Conservation (phyloP, 2,888 invertebrate species). For the Latrodectus elegans region DNA sequence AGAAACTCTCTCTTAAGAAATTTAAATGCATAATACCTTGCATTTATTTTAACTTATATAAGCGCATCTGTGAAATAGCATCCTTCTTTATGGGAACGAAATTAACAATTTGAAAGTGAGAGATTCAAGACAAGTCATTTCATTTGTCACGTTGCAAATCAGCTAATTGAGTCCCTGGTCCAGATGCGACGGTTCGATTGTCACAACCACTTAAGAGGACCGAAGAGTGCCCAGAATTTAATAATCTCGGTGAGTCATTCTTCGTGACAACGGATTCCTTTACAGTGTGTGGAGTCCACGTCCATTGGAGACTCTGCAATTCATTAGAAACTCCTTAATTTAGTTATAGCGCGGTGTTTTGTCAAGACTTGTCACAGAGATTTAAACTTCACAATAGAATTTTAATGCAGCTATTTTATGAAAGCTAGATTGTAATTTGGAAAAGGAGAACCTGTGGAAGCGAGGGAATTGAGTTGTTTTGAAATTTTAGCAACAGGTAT, state of each 20-base stretch:
- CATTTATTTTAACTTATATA: too few relatives aligned
- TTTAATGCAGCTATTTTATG: not conserved
- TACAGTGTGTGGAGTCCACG: not conserved
- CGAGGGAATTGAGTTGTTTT: not conserved
- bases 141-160: constrained; percentile 50
- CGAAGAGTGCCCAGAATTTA: constrained; percentile 53
- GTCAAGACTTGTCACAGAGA: not conserved
- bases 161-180: constrained; percentile 54
- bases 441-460: not conserved
- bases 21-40: too few relatives aligned
- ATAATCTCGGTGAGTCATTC: constrained; percentile 34
- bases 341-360: constrained; percentile 38
- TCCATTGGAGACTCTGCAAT: constrained; percentile 4
- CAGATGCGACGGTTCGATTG: constrained; percentile 54
- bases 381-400: not conserved
- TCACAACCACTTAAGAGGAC: constrained; percentile 33
- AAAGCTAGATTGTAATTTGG: not conserved
- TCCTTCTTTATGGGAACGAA: not conserved
- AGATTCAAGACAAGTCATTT: constrained; percentile 5
- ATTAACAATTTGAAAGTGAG: not conserved
- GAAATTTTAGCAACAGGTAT: not conserved
- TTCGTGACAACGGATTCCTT: constrained; percentile 16
- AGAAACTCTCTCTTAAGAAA: too few relatives aligned
- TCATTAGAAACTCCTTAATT: constrained; percentile 49
- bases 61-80: too few relatives aligned